Evolutionary conservation across 2,113 vertebrate species (phyloP).

Genomic region (Heliornis fulica): DNA sequence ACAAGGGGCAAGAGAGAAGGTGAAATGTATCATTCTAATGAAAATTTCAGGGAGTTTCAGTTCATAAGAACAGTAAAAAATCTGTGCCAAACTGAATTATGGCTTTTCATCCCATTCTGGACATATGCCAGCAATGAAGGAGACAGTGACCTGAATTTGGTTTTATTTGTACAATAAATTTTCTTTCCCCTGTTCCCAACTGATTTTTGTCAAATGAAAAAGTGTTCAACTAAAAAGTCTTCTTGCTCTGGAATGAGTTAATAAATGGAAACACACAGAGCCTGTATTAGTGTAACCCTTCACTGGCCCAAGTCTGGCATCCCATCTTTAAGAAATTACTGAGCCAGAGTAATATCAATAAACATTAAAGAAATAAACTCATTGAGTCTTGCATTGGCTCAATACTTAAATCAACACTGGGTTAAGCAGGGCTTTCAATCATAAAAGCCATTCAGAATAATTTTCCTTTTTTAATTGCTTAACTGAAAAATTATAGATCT

Average conservation of each 20-base stretch:
- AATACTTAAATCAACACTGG: not conserved
- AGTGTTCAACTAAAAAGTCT: not conserved
- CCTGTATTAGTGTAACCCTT: not conserved
- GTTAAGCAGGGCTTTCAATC: not conserved
- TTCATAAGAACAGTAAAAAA: not conserved
- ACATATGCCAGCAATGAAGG: conserved; percentile 14
- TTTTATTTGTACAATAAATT: conserved; percentile 20
- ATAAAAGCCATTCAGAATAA: not conserved
- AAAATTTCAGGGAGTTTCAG: conserved; percentile 2
- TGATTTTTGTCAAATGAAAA: not conserved
- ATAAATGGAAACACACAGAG: rapidly evolving
- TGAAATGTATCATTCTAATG: not conserved
- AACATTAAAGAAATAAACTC: not conserved
- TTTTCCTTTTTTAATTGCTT: not conserved
- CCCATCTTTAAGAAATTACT: not conserved
- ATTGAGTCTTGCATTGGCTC: not conserved
- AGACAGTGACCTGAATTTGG: conserved; percentile 3
- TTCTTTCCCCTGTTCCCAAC: not conserved
- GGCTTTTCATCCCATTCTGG: not conserved
- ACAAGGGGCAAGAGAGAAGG: not conserved
- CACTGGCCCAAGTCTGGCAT: not conserved
- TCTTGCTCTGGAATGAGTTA: not conserved
- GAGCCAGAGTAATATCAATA: not conserved
- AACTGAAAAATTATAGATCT: not conserved
- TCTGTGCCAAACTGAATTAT: not conserved